Conservation (phyloP, 2,113 vertebrate species). For the Fregetta grallaria region DNA sequence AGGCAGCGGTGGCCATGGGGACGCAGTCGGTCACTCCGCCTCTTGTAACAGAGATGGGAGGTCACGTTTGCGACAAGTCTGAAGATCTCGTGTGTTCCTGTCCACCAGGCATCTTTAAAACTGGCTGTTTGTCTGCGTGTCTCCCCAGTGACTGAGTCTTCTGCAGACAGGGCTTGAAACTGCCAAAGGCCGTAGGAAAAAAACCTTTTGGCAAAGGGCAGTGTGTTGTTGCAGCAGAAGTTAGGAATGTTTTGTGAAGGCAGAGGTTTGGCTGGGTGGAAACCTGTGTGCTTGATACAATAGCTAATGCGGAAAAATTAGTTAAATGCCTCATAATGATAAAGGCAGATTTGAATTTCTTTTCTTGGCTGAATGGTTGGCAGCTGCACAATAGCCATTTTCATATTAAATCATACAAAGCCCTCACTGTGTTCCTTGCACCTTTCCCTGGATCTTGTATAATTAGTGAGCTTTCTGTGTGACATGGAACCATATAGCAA, state of each 20-base stretch:
- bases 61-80: neutral
- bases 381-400: constrained; percentile 20
- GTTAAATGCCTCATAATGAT: neutral
- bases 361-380: neutral
- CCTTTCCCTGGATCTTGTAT: neutral
- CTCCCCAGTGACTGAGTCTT: neutral
- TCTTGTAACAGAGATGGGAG: neutral
- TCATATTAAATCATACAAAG: neutral
- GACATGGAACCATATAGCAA: neutral
- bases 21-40: accelerated
- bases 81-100: neutral
- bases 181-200: neutral
- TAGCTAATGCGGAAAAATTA: neutral
- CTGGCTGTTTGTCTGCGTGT: neutral
- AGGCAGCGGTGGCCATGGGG: neutral
- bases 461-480: neutral
- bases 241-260: neutral
- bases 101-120: neutral
- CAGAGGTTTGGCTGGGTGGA: neutral
- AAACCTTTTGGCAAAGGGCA: neutral
- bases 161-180: neutral
- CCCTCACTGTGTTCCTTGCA: neutral
- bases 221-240: neutral
- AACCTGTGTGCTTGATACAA: neutral
- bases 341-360: neutral